These are phyloP conservation scores for Xiphophorus birchmanni DNA, from an alignment of 2,797 vertebrate species.

Conservation along the genomic window DNA sequence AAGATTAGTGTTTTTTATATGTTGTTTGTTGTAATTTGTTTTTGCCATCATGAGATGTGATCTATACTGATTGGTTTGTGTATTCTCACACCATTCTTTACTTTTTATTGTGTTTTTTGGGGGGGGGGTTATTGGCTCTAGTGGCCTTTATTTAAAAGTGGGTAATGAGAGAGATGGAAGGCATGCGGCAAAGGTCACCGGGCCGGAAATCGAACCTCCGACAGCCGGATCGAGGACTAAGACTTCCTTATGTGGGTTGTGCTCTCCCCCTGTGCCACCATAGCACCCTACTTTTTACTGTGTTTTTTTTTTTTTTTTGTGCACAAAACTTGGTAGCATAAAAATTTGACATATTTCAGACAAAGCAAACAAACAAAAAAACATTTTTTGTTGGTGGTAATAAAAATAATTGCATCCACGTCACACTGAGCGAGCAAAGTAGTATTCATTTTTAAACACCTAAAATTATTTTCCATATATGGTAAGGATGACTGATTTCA, in stretches of 20 bases:
- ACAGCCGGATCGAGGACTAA: too few relatives aligned
- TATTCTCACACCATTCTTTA: neutral
- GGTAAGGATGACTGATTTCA: neutral
- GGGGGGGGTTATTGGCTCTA: too few relatives aligned
- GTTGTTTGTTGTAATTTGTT: neutral
- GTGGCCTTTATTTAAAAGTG: too few relatives aligned
- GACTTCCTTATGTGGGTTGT: too few relatives aligned
- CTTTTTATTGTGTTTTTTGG: neutral
- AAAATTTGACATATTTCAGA: neutral
- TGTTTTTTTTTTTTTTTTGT: too few relatives aligned
- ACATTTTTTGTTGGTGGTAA: neutral
- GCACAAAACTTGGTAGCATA: neutral
- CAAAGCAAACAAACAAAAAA: neutral
- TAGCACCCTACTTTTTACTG: too few relatives aligned
- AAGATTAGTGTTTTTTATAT: too few relatives aligned
- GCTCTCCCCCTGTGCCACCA: too few relatives aligned
- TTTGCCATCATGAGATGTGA: neutral
- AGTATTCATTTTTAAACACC: neutral
- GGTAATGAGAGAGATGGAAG: too few relatives aligned
- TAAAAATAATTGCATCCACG: neutral
- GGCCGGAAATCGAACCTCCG: too few relatives aligned
- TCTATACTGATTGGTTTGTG: neutral
- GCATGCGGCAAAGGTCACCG: too few relatives aligned
- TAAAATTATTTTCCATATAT: neutral
- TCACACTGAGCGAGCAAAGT: neutral